Percentiles rank a stretch among this genome's conserved stretches.
Conservation (phyloP, 2,797 vertebrate species). For the Myotis pilosus region DNA sequence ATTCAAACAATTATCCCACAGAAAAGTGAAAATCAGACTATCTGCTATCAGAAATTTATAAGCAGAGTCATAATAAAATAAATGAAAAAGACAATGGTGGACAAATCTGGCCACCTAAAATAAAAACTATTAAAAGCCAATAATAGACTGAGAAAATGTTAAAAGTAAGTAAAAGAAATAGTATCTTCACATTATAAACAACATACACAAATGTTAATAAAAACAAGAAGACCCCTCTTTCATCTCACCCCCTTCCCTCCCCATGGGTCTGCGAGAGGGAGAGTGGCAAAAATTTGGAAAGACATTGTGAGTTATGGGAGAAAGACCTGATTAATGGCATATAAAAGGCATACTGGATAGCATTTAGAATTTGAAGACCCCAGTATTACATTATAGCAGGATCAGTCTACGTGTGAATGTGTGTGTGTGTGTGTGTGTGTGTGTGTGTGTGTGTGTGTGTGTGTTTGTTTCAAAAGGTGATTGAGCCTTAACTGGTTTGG, state of each 20-base stretch:
- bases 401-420: background rate
- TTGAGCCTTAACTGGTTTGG: background rate
- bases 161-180: background rate
- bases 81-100: background rate
- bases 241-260: background rate
- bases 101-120: background rate
- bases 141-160: background rate
- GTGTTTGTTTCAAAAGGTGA: background rate
- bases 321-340: background rate
- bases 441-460: no score
- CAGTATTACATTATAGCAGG: background rate
- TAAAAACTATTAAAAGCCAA: background rate
- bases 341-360: background rate
- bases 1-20: background rate
- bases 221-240: background rate
- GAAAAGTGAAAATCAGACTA: background rate
- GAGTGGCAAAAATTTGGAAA: background rate
- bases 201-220: background rate
- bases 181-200: background rate
- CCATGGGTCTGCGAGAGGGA: background rate
- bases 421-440: background rate
- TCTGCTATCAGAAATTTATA: background rate
- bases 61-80: slow-evolving; percentile 10
- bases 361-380: slow-evolving; percentile 2
- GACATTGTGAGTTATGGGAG: background rate